Evolutionary conservation across 2,888 invertebrate genomes (phyloP).

Genomic region (Morpho deidamia): DNA sequence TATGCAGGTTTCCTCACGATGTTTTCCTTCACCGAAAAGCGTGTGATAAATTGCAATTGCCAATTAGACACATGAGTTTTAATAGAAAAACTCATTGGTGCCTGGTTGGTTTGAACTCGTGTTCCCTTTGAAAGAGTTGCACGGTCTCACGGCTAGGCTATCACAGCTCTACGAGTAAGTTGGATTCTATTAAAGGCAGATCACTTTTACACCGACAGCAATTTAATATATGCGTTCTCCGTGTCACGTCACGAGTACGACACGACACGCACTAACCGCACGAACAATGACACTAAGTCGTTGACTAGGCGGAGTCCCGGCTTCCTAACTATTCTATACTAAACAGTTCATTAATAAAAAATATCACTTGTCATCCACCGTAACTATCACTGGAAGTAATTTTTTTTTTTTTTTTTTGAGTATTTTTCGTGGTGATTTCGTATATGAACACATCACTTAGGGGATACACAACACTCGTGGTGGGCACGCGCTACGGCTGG

Average conservation of each 20-base stretch:
- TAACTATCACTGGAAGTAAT: slow-evolving; percentile 59
- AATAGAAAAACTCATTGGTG: no score
- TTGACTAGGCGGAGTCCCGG: slow-evolving; percentile 72
- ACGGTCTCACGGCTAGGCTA: no score
- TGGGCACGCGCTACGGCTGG: slow-evolving; percentile 4
- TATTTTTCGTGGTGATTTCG: slow-evolving; percentile 44
- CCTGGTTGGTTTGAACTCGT: no score
- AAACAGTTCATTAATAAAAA: slow-evolving; percentile 38
- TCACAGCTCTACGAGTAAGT: no score
- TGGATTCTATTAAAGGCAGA: neutral
- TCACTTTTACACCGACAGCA: slow-evolving; percentile 1
- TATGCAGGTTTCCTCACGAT: no score
- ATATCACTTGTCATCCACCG: slow-evolving; percentile 68
- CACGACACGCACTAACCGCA: slow-evolving; percentile 4
- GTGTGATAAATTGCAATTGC: no score
- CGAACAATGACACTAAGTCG: slow-evolving; percentile 25
- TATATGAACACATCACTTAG: slow-evolving; percentile 55
- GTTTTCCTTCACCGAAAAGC: no score
- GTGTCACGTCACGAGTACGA: neutral
- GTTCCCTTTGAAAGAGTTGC: no score
- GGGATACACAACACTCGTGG: slow-evolving; percentile 8
- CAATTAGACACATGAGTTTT: no score
- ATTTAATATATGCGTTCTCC: neutral
- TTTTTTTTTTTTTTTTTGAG: slow-evolving; percentile 45
- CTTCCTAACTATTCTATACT: slow-evolving; percentile 29